phyloP scores from a whole-genome alignment of 2,797 vertebrate species.

The Galago senegalensis region DNA sequence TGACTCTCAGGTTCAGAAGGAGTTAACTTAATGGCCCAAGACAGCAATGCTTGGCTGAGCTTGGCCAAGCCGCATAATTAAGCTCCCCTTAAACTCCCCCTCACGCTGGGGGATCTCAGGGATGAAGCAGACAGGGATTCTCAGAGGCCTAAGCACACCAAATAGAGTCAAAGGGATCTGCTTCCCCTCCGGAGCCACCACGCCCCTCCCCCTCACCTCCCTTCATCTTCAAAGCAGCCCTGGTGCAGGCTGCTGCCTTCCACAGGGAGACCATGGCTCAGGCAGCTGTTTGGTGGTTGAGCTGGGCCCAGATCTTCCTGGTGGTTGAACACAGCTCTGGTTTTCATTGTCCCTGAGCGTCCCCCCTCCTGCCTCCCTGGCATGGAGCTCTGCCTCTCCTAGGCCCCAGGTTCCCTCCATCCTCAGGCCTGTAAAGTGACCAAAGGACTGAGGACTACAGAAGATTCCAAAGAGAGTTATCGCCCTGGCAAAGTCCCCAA shows the following conservation, averaged over 20 bases:
- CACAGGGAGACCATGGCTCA: not conserved
- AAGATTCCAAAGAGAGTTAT: not conserved
- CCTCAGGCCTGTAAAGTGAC: not conserved
- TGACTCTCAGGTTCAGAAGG: not conserved
- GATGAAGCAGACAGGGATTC: not conserved
- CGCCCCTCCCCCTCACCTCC: not conserved
- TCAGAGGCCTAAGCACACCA: not conserved
- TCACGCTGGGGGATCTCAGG: not conserved
- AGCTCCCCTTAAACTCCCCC: not conserved
- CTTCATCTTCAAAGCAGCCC: not conserved
- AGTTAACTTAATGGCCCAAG: not conserved
- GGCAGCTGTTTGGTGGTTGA: rapidly evolving
- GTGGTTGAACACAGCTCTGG: not conserved
- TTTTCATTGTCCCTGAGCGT: not conserved
- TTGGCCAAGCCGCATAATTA: not conserved
- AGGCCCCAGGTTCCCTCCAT: not conserved
- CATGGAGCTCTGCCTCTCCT: not conserved
- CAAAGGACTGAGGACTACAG: not conserved
- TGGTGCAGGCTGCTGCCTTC: not conserved
- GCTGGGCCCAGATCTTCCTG: rapidly evolving
- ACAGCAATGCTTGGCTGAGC: not conserved
- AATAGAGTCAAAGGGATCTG: not conserved
- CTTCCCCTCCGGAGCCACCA: not conserved
- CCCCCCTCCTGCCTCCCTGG: not conserved
- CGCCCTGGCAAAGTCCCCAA: not conserved